Percentiles rank a stretch among this genome's conserved stretches.
These are phyloP conservation scores for Tenodera sinensis DNA, from an alignment of 2,888 invertebrate genomes.

Conservation along the genomic window DNA sequence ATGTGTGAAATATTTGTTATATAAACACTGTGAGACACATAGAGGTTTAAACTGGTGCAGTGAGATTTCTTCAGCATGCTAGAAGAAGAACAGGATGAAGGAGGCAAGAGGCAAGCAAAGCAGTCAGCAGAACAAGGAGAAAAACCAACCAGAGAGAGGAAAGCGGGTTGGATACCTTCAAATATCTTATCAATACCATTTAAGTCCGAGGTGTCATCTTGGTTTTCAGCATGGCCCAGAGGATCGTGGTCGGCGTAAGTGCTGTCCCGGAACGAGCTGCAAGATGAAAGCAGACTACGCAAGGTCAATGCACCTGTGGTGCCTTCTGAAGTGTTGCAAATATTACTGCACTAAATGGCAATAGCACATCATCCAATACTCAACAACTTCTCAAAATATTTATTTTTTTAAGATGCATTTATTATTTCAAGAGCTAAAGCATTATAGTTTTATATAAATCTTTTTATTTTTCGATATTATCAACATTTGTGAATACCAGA, in stretches of 20 bases:
- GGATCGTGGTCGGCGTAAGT: constrained; percentile 64
- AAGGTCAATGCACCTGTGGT: constrained; percentile 13
- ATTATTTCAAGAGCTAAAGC: not conserved
- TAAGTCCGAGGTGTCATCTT: constrained; percentile 42
- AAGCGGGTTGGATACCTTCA: constrained; percentile 44
- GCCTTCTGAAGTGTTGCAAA: not conserved
- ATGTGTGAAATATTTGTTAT: not conserved
- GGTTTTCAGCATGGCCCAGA: constrained; percentile 27
- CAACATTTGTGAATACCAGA: not conserved
- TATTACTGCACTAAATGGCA: constrained; percentile 42
- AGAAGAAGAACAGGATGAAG: not conserved
- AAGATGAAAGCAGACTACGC: constrained; percentile 68
- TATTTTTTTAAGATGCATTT: not conserved
- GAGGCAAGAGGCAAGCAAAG: not conserved
- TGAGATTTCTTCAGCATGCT: not conserved
- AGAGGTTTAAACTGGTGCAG: not conserved
- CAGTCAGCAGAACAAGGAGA: constrained; percentile 20
- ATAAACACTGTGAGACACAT: not conserved
- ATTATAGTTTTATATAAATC: not conserved
- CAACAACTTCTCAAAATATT: not conserved
- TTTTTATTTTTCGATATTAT: not conserved
- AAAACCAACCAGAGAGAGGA: constrained; percentile 14
- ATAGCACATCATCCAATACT: constrained; percentile 26
- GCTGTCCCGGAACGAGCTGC: constrained; percentile 83
- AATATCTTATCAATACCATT: constrained; percentile 55